These are phyloP conservation scores for Prochilodus magdalenae DNA, from an alignment of 2,113 vertebrate species.

Conservation along the genomic window DNA sequence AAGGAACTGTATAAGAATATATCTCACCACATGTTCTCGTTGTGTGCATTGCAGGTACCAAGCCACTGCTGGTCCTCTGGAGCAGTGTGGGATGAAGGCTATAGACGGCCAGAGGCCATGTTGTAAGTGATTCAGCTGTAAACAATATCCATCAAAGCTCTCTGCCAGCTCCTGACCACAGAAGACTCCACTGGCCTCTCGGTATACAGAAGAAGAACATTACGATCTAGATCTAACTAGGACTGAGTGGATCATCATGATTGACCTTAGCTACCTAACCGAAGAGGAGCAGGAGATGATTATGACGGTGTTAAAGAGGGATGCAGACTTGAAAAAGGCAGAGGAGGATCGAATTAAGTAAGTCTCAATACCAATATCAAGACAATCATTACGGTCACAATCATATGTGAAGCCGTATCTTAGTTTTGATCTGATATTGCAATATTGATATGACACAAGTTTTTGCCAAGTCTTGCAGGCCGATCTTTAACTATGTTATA, in stretches of 20 bases:
- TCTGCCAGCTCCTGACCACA: not conserved
- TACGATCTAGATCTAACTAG: not conserved
- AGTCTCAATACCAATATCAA: constrained; percentile 32
- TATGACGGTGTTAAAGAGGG: constrained; percentile 89
- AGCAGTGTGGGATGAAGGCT: constrained; percentile 21
- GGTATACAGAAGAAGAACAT: not conserved
- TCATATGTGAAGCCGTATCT: too few relatives aligned
- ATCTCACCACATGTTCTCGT: not conserved
- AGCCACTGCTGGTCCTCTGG: not conserved
- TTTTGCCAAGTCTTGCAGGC: too few relatives aligned
- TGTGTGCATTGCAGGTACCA: constrained; percentile 28
- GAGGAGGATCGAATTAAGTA: constrained; percentile 94
- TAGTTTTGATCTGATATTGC: not conserved
- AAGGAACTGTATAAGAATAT: not conserved
- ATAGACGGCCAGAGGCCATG: not conserved
- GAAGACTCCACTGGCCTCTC: not conserved
- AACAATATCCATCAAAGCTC: not conserved
- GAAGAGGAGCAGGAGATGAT: constrained; percentile 94
- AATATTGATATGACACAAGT: not conserved
- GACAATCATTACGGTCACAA: too few relatives aligned
- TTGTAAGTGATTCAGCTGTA: not conserved
- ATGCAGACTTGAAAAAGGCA: constrained; percentile 85
- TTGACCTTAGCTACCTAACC: constrained; percentile 94
- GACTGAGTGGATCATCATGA: constrained; percentile 79
- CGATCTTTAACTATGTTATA: too few relatives aligned